A percentile compares a stretch with the other conserved stretches of the same genome.
Evolutionary conservation across 2,113 vertebrate genomes (phyloP).

Genomic region (Menura novaehollandiae): DNA sequence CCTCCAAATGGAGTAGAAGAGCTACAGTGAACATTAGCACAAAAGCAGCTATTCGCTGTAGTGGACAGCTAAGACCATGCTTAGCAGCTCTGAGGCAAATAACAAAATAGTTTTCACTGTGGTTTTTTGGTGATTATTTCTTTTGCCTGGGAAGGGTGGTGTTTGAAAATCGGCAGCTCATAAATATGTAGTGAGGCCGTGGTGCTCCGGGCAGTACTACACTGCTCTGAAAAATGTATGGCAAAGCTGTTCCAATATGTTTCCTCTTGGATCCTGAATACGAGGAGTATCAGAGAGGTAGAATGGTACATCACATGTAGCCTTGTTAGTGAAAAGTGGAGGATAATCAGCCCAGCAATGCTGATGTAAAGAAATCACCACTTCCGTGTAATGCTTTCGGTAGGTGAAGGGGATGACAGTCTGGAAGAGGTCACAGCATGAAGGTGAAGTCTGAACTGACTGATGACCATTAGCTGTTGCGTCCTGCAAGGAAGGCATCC

Average conservation of each 20-base stretch:
- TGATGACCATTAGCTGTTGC: background rate
- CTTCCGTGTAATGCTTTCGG: background rate
- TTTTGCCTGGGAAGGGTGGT: background rate
- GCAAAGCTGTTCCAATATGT: background rate
- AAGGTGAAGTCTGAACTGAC: fast-evolving
- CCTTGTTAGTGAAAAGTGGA: background rate
- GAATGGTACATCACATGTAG: background rate
- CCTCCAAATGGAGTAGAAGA: background rate
- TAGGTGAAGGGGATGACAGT: background rate
- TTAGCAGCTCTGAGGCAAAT: background rate
- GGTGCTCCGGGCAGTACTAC: background rate
- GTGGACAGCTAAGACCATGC: background rate
- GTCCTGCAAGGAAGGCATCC: background rate
- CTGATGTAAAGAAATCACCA: background rate
- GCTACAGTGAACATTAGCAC: background rate
- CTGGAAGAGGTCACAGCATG: background rate
- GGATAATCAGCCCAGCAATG: background rate
- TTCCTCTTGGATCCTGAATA: background rate
- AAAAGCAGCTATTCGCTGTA: background rate
- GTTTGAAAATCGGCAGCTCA: background rate
- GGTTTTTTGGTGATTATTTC: background rate
- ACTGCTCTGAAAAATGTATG: background rate
- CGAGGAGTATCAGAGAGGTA: background rate
- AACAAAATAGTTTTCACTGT: background rate
- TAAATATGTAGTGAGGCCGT: background rate